These are phyloP conservation scores for Leucosticte australis DNA, from an alignment of 2,113 vertebrate genomes.

Conservation along the genomic window DNA sequence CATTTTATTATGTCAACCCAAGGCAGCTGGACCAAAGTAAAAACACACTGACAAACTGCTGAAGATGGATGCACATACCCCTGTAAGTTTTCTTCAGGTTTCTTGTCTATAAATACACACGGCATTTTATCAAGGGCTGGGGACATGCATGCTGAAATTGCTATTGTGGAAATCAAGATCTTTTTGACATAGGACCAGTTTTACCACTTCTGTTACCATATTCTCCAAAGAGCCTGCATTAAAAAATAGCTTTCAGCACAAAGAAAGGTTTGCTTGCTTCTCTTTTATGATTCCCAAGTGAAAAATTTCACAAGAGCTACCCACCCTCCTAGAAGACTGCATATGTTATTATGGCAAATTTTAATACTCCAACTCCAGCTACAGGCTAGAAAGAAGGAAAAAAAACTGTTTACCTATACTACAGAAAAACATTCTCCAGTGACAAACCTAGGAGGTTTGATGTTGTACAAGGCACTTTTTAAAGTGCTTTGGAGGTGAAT, in stretches of 20 bases:
- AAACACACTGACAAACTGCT: not conserved
- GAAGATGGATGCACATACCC: not conserved
- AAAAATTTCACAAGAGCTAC: not conserved
- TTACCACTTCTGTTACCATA: not conserved
- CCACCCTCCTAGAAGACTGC: not conserved
- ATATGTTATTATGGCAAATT: not conserved
- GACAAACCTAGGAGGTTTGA: not conserved
- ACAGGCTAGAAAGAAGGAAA: not conserved
- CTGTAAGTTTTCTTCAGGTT: not conserved
- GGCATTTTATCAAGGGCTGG: not conserved
- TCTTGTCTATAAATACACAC: not conserved
- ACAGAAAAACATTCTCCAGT: not conserved
- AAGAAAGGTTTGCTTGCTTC: not conserved
- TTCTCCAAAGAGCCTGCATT: not conserved
- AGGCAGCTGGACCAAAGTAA: not conserved
- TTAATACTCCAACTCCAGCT: not conserved
- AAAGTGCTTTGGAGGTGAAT: not conserved
- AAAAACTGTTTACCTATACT: not conserved
- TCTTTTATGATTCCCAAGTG: not conserved
- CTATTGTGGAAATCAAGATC: not conserved
- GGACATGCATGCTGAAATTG: not conserved
- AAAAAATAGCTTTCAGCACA: not conserved
- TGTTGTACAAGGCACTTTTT: not conserved
- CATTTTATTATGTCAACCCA: not conserved
- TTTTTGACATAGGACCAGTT: not conserved